These are phyloP conservation scores for Bufo bufo DNA, from an alignment of 2,113 vertebrate genomes.

Conservation along the genomic window DNA sequence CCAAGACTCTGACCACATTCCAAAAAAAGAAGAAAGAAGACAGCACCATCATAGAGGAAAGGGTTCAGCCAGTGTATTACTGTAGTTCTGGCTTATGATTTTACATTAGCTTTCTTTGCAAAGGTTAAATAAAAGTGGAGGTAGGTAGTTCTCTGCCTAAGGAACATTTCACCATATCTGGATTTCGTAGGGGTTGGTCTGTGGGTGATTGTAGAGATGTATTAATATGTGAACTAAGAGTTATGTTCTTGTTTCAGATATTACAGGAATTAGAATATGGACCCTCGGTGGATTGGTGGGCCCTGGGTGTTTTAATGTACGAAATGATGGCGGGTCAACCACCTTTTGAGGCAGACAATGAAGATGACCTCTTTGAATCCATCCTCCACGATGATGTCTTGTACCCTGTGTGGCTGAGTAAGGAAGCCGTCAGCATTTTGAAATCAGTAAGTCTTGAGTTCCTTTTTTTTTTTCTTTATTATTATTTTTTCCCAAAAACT, in stretches of 20 bases:
- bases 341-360: constrained; percentile 96
- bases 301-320: constrained; percentile 96
- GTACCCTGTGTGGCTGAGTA: constrained; percentile 98
- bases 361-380: constrained; percentile 97
- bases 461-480: constrained; percentile 32
- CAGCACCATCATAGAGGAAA: too few species aligned
- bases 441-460: constrained; percentile 82
- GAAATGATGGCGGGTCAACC: constrained; percentile 99
- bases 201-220: too few species aligned
- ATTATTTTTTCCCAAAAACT: constrained; percentile 56
- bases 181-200: too few species aligned
- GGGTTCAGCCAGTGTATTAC: too few species aligned
- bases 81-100: too few species aligned
- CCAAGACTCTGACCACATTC: too few species aligned
- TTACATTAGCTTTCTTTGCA: too few species aligned
- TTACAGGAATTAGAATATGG: constrained; percentile 96
- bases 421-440: constrained; percentile 96
- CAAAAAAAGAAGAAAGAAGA: too few species aligned
- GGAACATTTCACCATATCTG: too few species aligned
- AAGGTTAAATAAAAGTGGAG: too few species aligned
- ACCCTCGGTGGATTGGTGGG: constrained; percentile 98
- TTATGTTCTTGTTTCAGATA: constrained; percentile 74
- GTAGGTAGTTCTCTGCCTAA: too few species aligned
- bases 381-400: constrained; percentile 98
- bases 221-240: background rate